Evolutionary conservation across 2,888 invertebrate genomes (phyloP), one percentile per base, ranked within the genome.

Genomic region (Leptura quadrifasciata): DNA sequence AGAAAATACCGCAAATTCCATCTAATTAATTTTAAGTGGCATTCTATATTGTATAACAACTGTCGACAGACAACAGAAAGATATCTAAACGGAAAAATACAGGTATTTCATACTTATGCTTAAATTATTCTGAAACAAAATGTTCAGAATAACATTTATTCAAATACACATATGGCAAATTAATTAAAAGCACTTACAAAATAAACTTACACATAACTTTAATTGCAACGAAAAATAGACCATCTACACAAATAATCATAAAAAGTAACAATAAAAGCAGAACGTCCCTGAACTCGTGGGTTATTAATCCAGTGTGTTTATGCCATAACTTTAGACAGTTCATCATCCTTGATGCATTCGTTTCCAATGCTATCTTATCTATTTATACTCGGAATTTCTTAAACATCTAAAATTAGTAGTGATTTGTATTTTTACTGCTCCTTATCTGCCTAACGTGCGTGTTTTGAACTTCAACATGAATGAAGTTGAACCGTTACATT

Each of bases 401-500:
- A 58, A 58, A 58, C 58, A 31, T 69, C 69, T 69, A 69, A 69
- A 69, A 69, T 69, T 69, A 69, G 69, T 39, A 35, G 20, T 47
- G 39, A 58, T 69, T 69, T 69, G 69, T 69, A 69, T 57, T 69
- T 60, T 58, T 69, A 69, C 69, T 60, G 58, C 24, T 39, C 9
- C 58, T 69, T 58, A 69, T 69, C 69, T 57, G 10, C 17, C n/a
- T 69, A 39, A 20, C 18, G 21, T 35, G 24, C 47, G 15, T 57
- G 9, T 58, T 69, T 54, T 20, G 8, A 58, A 47, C 15, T 1
- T 6, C 20, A 27, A 69, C 69, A 58, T 60, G 60, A 69, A 69
- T 69, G 60, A 39, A 39, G 2, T 21, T n/a, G 5, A 69, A 35
- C 10, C 27, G 35, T 20, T 31, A 69, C 69, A 57, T 58, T 69